Evolutionary conservation across 2,797 vertebrate species (phyloP), one percentile per base, ranked within the genome.

Genomic region (Melanotaenia maccullochi): DNA sequence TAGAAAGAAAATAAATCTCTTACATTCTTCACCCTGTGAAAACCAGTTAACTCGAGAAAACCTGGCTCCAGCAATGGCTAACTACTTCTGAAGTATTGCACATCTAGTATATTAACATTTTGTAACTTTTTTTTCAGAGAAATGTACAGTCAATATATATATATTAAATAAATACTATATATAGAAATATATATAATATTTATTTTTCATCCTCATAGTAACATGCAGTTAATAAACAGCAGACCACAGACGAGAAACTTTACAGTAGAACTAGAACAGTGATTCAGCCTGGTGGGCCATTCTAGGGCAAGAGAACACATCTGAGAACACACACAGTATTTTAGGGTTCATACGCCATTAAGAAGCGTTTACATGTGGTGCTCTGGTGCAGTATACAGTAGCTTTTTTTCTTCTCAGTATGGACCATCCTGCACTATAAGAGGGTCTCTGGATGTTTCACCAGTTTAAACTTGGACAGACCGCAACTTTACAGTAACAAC

Each of bases 201-300:
- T 91, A 91, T 90, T 90, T 82, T 56, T 80, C 6, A 79, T 85
- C 80, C 35, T 90, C 71, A 87, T 82, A 86, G 77, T 86, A 91
- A 94, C 95, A 95, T 95, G 94, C 95, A 94, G 72, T 89, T 86
- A 79, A 91, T 89, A 30, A 91, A 93, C 91, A 92, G 91, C 91
- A 89, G 93, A 93, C 79, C 93, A 95, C 94, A 92, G 88, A 94
- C 91, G 60, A 87, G 79, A 79, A 83, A 67, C 79, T 82, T 92
- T 89, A 93, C 91, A 93, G 91, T 69, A 91, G 87, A 94, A 93
- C 87, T 87, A 91, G 87, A 90, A 94, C 93, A 92, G 90, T 85
- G 91, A 91, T 78, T 87, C 75, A 85, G 87, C 83, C 81, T 47
- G 40, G 69, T 9, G 30, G 82, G 85, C 80, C 57, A 75, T 71